These are phyloP conservation scores for Acanthis flammea DNA, from an alignment of 2,797 vertebrate genomes.

Conservation along the genomic window DNA sequence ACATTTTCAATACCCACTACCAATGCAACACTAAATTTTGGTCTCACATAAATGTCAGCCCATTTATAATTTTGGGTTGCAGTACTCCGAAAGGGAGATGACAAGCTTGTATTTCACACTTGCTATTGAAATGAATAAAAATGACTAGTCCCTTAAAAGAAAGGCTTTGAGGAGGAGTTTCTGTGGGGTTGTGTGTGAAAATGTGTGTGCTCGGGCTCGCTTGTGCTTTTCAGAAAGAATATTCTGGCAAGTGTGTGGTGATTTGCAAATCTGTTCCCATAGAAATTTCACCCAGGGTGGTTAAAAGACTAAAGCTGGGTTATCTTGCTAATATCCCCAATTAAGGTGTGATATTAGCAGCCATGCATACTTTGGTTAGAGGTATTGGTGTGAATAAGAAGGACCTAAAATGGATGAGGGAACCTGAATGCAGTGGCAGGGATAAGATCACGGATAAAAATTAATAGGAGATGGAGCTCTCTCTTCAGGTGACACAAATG, in stretches of 20 bases:
- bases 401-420: constrained; percentile 4
- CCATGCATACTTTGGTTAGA: not conserved
- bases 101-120: constrained; percentile 73
- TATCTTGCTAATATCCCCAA: not conserved
- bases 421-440: not conserved
- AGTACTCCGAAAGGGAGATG: constrained; percentile 65
- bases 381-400: not conserved
- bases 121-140: constrained; percentile 71
- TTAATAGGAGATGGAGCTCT: constrained; percentile 23
- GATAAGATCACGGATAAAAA: constrained; percentile 32
- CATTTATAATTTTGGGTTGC: constrained; percentile 74
- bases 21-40: constrained; percentile 70
- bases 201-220: fast-evolving
- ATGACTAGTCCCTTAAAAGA: constrained; percentile 58
- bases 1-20: constrained; percentile 70
- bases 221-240: not conserved
- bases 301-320: not conserved
- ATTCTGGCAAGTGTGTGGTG: not conserved
- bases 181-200: not conserved
- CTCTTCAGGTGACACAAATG: constrained; percentile 19
- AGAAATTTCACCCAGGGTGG: not conserved
- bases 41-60: constrained; percentile 72
- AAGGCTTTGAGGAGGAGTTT: not conserved
- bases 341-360: constrained; percentile 17
- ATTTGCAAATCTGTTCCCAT: not conserved